A percentile compares a stretch with the other conserved stretches of the same genome.
These are phyloP conservation scores for Subanguina moxae DNA, from an alignment of 1,140 invertebrate species.

Conservation along the genomic window DNA sequence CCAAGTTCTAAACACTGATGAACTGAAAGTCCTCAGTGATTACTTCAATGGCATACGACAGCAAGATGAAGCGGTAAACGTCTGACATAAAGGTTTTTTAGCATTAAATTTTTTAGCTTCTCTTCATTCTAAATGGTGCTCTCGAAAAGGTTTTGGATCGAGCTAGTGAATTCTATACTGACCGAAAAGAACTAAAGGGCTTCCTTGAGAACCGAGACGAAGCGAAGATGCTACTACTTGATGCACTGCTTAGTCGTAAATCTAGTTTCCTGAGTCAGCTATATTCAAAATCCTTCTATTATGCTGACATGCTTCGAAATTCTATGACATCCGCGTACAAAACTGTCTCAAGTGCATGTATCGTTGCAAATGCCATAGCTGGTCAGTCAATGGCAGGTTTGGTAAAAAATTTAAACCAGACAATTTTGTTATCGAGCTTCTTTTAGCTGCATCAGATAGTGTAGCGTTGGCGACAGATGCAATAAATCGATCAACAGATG, in stretches of 20 bases:
- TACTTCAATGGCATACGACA: constrained; percentile 13
- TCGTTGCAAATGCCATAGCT: too few species aligned
- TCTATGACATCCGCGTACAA: not conserved
- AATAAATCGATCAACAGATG: too few species aligned
- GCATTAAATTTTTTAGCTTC: not conserved
- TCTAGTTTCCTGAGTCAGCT: constrained; percentile 7
- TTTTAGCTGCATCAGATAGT: too few species aligned
- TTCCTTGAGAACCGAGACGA: constrained; percentile 15
- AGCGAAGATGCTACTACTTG: constrained; percentile 18
- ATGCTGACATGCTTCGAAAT: constrained; percentile 8
- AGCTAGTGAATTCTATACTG: constrained; percentile 14
- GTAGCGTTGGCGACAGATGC: too few species aligned
- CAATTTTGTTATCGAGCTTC: too few species aligned
- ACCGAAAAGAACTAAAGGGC: constrained; percentile 14
- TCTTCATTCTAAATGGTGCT: constrained; percentile 15
- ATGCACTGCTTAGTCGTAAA: constrained; percentile 15
- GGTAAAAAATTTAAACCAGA: too few species aligned
- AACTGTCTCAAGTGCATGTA: too few species aligned
- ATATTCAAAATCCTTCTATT: constrained; percentile 12
- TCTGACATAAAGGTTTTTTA: not conserved
- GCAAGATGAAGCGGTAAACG: constrained; percentile 10
- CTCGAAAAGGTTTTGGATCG: constrained; percentile 21
- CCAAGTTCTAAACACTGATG: constrained; percentile 11
- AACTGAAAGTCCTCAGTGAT: constrained; percentile 16
- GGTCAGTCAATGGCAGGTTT: too few species aligned